Percentiles rank a stretch among this genome's conserved stretches.
Conservation (phyloP, 2,113 vertebrate species). For the Genyomyrus donnyi region DNA sequence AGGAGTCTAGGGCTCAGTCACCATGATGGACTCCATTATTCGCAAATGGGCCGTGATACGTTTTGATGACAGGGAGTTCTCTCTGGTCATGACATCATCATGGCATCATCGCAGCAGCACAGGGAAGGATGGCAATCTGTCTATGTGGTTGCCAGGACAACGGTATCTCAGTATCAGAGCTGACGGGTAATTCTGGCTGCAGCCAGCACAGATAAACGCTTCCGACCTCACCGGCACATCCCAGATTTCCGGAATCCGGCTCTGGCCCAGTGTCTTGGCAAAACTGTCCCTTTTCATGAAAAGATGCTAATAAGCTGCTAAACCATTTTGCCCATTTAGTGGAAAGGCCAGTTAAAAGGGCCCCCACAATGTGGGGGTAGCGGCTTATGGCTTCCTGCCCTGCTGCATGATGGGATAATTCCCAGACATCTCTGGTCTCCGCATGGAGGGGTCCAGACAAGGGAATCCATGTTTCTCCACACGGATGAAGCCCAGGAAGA, state of each 20-base stretch:
- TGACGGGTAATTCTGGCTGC: not conserved
- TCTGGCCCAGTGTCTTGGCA: not conserved
- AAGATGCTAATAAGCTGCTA: not conserved
- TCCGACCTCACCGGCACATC: not conserved
- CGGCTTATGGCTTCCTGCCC: not conserved
- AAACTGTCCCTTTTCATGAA: not conserved
- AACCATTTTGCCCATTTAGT: not conserved
- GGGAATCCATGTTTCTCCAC: not conserved
- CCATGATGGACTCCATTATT: slow-evolving; percentile 17
- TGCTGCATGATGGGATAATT: not conserved
- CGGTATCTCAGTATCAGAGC: not conserved
- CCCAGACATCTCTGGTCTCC: not conserved
- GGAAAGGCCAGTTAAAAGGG: not conserved
- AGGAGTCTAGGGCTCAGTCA: not conserved
- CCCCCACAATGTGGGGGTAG: not conserved
- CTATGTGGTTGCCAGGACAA: not conserved
- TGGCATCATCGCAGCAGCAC: not conserved
- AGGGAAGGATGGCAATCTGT: not conserved
- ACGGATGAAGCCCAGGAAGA: not conserved
- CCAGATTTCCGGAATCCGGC: not conserved
- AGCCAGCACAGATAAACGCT: not conserved
- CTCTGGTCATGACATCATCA: not conserved
- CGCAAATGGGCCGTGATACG: not conserved
- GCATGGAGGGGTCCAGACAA: not conserved
- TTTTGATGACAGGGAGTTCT: not conserved